Conservation (phyloP, 2,113 vertebrate genomes). For the Theropithecus gelada region DNA sequence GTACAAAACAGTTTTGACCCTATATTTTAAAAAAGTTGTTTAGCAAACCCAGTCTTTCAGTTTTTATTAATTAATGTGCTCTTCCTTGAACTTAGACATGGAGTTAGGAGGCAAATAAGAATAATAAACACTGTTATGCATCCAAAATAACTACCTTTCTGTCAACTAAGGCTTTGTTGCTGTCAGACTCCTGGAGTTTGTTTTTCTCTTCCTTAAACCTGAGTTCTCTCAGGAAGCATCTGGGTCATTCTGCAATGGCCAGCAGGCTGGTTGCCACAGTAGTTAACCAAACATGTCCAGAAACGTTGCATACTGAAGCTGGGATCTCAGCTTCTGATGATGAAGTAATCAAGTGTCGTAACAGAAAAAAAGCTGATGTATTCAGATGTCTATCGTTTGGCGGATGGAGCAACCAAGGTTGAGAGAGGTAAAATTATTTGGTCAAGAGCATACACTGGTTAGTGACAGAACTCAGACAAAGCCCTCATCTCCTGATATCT, state of each 20-base stretch:
- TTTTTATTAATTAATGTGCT: background rate
- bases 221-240: background rate
- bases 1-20: background rate
- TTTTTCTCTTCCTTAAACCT: background rate
- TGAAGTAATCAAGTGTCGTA: background rate
- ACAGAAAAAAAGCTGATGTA: background rate
- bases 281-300: background rate
- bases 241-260: background rate
- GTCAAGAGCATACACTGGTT: background rate
- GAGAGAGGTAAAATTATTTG: background rate
- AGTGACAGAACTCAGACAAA: background rate
- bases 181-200: background rate
- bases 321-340: background rate
- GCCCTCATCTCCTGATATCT: background rate
- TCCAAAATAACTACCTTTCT: background rate
- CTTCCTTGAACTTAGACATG: background rate
- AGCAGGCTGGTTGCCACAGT: background rate
- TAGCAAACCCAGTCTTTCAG: background rate
- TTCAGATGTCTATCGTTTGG: background rate
- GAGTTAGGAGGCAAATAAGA: background rate
- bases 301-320: background rate
- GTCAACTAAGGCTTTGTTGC: background rate
- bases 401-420: background rate
- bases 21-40: background rate
- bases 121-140: background rate